phyloP scores from a whole-genome alignment of 1,140 invertebrate species.

The Lordiphosa mommai region DNA sequence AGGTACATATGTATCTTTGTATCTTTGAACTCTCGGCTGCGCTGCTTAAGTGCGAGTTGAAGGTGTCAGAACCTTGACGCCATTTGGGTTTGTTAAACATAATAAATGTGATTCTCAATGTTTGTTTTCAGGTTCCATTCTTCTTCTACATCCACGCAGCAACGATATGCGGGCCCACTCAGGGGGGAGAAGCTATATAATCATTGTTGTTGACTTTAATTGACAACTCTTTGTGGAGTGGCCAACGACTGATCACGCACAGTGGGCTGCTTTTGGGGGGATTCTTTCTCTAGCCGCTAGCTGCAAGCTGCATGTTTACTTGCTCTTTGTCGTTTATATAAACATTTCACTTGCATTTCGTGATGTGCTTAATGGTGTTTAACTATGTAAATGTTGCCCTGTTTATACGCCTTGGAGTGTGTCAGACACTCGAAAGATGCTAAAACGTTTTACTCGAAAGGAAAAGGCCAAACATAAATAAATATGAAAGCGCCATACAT shows the following conservation, averaged over 20 bases:
- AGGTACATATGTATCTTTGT: slow-evolving; percentile 16
- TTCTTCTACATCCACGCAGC: neutral
- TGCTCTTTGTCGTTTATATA: slow-evolving; percentile 53
- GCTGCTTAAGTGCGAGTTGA: slow-evolving; percentile 28
- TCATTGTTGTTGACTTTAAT: slow-evolving; percentile 62
- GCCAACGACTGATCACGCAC: slow-evolving; percentile 16
- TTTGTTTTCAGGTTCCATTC: slow-evolving; percentile 43
- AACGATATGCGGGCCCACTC: slow-evolving; percentile 20
- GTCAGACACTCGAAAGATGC: slow-evolving; percentile 61
- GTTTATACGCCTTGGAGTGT: slow-evolving; percentile 47
- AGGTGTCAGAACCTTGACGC: slow-evolving; percentile 73
- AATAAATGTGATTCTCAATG: slow-evolving; percentile 66
- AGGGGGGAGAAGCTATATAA: slow-evolving; percentile 25
- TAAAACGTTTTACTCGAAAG: slow-evolving; percentile 59
- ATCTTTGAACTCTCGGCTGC: slow-evolving; percentile 22
- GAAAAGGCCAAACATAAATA: slow-evolving; percentile 73
- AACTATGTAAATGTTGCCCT: slow-evolving; percentile 65
- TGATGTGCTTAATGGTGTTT: slow-evolving; percentile 61
- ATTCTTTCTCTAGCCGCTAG: slow-evolving; percentile 3
- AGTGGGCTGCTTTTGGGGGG: slow-evolving; percentile 29
- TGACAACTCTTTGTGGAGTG: slow-evolving; percentile 45
- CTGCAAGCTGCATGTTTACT: slow-evolving; percentile 25
- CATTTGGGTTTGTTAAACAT: slow-evolving; percentile 70
- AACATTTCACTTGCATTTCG: slow-evolving; percentile 67
- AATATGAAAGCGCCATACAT: slow-evolving; percentile 67